Evolutionary conservation across 2,888 invertebrate species (phyloP).

Genomic region (Eupeodes latifasciatus): DNA sequence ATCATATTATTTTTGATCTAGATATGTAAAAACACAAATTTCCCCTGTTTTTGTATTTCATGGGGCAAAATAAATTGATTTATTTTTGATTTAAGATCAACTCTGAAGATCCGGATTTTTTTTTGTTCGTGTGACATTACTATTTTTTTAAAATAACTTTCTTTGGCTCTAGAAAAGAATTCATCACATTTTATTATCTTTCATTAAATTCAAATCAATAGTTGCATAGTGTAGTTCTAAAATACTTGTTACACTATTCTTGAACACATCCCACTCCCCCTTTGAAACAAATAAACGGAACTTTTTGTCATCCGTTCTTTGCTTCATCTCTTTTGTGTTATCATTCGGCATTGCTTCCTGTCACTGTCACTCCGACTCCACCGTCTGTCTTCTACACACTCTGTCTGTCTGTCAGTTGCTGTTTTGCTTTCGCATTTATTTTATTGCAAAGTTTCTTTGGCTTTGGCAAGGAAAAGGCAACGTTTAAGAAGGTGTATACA

Average conservation of each 20-base stretch:
- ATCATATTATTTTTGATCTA: too few relatives aligned
- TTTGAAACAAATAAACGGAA: conserved; percentile 10
- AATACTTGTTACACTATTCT: neutral
- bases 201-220: neutral
- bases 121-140: too few relatives aligned
- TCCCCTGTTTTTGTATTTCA: too few relatives aligned
- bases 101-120: too few relatives aligned
- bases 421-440: conserved; percentile 45
- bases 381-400: neutral
- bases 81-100: too few relatives aligned
- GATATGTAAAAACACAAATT: too few relatives aligned
- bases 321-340: conserved; percentile 3
- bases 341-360: conserved; percentile 54
- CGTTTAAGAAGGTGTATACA: conserved; percentile 21
- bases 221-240: neutral
- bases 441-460: conserved; percentile 13
- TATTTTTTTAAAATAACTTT: too few relatives aligned
- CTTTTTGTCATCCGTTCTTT: conserved; percentile 12
- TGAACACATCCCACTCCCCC: conserved; percentile 6
- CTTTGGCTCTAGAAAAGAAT: too few relatives aligned
- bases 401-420: conserved; percentile 31
- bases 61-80: too few relatives aligned
- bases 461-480: neutral
- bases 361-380: conserved; percentile 44
- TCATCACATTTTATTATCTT: too few relatives aligned